phyloP scores from a whole-genome alignment of 2,888 invertebrate genomes.

The Sympetrum striolatum region DNA sequence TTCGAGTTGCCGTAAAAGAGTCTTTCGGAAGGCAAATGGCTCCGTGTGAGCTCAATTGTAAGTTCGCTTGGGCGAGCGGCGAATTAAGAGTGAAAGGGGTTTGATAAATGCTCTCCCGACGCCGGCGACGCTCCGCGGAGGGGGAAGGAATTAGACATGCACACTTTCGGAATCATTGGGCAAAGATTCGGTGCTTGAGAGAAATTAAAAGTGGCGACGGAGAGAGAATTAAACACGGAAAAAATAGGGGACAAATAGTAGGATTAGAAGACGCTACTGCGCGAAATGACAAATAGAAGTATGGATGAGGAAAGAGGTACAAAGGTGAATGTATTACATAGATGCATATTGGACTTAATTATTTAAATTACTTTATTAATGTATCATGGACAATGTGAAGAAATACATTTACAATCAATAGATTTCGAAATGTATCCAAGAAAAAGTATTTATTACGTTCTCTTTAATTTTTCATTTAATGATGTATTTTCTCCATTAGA shows the following conservation, averaged over 20 bases:
- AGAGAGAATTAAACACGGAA: not conserved
- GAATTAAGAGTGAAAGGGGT: slow-evolving; percentile 41
- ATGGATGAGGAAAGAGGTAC: too few species aligned
- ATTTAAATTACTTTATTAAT: not conserved
- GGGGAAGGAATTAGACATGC: slow-evolving; percentile 23
- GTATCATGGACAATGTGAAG: not conserved
- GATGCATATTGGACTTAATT: too few species aligned
- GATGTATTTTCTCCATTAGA: too few species aligned
- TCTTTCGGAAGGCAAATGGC: not conserved
- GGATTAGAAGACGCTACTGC: not conserved
- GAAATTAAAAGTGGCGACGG: not conserved
- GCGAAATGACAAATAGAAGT: too few species aligned
- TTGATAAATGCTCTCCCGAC: slow-evolving; percentile 28
- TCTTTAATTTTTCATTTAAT: too few species aligned
- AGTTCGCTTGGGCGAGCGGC: not conserved
- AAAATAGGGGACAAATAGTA: not conserved
- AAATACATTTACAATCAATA: not conserved
- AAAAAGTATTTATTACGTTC: too few species aligned
- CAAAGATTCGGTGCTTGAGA: not conserved
- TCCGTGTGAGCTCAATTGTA: slow-evolving; percentile 23
- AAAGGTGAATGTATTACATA: too few species aligned
- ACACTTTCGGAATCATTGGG: slow-evolving; percentile 33
- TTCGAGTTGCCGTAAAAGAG: not conserved
- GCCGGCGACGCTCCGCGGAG: not conserved
- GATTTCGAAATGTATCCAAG: too few species aligned